Evolutionary conservation across 2,797 vertebrate species (phyloP), one percentile per base, ranked within the genome.

Genomic region (Spizella passerina): DNA sequence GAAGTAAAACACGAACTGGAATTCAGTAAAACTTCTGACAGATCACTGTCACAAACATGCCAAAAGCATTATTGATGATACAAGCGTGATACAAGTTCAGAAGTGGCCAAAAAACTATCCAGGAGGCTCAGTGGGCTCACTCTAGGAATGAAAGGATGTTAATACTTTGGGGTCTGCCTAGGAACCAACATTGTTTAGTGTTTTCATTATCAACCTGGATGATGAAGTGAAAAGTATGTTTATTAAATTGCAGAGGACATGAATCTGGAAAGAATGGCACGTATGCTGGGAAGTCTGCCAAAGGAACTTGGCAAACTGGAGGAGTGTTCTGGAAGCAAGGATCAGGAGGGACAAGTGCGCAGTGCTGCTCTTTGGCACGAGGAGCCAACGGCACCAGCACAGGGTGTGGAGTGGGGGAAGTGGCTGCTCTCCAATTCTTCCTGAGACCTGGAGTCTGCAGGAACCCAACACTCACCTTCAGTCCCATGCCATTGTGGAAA

Each of bases 211-310:
- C 39, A 73, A 59, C 26, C n/a, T 39, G 41, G 12, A 87, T 32
- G 53, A 82, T 50, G 56, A 49, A 93, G 26, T 46, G 83, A 81
- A 56, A 94, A 78, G n/a, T 32, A 24, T 27, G 65, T 87, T 92
- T 89, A 87, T 75, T 86, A 71, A 77, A 93, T 26, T 65, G 79
- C 72, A 93, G 57, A 78, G 76, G 82, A 88, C 41, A n/a, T 12
- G n/a, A 75, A 91, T 81, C 82, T 83, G 85, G 93, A 83, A 95
- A 92, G 82, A 91, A 94, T n/a, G 87, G 55, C 76, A 94, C 72
- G 39, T 93, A 94, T 86, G 76, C 55, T 65, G 76, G 43, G 78
- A 73, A 83, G 57, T 61, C 57, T 94, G 87, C 79, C 92, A 93
- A 73, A 84, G 60, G 44, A 93, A 66, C 80, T 84, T 94, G 92